These are phyloP conservation scores for Ceratina calcarata DNA, from an alignment of 1,140 invertebrate species.

Conservation along the genomic window DNA sequence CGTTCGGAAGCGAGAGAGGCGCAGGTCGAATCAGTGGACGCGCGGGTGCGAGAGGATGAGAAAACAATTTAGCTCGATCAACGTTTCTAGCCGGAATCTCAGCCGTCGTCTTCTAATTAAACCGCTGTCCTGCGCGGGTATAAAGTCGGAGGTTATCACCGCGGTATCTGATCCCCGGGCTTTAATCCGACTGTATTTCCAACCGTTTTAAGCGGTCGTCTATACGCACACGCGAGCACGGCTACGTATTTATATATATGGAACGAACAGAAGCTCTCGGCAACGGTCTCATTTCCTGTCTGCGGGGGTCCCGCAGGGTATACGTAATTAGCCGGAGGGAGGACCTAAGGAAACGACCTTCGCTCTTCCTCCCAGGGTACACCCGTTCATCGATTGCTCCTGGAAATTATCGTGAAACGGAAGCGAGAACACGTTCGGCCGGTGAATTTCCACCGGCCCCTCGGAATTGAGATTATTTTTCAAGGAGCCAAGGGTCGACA, in stretches of 20 bases:
- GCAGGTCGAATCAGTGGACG: not conserved
- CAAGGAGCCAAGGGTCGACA: not conserved
- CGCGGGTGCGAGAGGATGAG: conserved; percentile 51
- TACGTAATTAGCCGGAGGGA: conserved; percentile 76
- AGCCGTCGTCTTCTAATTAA: conserved; percentile 79
- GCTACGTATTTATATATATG: not conserved
- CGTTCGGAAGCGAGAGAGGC: conserved; percentile 27
- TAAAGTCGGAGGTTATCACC: conserved; percentile 78
- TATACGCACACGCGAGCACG: conserved; percentile 16
- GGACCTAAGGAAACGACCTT: conserved; percentile 18
- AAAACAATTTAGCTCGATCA: conserved; percentile 82
- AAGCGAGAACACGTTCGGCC: not conserved
- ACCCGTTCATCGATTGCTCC: conserved; percentile 48
- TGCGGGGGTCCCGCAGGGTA: conserved; percentile 78
- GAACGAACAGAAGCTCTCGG: conserved; percentile 66
- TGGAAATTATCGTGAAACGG: conserved; percentile 37
- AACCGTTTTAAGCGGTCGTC: conserved; percentile 39
- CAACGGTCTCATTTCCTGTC: conserved; percentile 80
- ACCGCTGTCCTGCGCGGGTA: conserved; percentile 76
- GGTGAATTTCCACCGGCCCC: too few species aligned
- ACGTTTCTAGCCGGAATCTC: conserved; percentile 77
- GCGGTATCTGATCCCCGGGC: conserved; percentile 71
- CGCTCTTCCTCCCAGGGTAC: conserved; percentile 14
- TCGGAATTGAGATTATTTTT: conserved; percentile 23
- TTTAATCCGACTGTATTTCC: conserved; percentile 72